Percentiles rank a stretch among this genome's conserved stretches.
phyloP scores from a whole-genome alignment of 2,113 vertebrate genomes.

The Pelecanoides urinatrix region DNA sequence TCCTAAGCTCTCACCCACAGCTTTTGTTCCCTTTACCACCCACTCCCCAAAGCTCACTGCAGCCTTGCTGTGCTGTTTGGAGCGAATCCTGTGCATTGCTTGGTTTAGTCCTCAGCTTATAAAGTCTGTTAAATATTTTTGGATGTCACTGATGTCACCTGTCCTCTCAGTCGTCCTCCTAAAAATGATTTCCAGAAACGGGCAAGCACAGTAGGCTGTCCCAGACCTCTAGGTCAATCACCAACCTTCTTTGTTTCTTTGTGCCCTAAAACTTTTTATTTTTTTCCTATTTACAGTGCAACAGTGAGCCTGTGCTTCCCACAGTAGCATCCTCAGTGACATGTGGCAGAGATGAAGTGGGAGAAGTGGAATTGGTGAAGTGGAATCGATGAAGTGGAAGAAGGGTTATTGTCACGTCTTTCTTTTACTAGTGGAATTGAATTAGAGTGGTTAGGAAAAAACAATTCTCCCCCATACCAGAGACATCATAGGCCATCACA shows the following conservation, averaged over 20 bases:
- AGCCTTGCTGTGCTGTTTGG: background rate
- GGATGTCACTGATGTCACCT: fast-evolving
- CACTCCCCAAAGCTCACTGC: background rate
- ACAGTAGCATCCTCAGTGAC: background rate
- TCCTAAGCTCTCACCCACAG: background rate
- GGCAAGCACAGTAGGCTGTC: background rate
- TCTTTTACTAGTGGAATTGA: background rate
- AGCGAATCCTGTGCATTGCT: background rate
- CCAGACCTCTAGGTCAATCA: background rate
- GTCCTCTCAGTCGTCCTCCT: background rate
- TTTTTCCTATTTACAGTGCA: background rate
- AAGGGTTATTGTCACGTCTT: background rate
- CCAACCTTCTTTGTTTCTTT: background rate
- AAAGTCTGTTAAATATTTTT: background rate
- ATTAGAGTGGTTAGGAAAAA: background rate
- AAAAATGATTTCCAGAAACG: background rate
- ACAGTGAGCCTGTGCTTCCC: background rate
- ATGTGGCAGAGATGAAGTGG: background rate
- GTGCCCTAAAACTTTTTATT: fast-evolving
- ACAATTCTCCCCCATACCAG: background rate
- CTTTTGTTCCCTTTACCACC: background rate
- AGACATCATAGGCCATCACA: background rate
- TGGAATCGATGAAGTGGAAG: background rate
- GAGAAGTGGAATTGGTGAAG: fast-evolving
- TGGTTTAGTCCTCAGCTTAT: background rate